Evolutionary conservation across 2,113 vertebrate genomes (phyloP).

Genomic region (Setophaga coronata): DNA sequence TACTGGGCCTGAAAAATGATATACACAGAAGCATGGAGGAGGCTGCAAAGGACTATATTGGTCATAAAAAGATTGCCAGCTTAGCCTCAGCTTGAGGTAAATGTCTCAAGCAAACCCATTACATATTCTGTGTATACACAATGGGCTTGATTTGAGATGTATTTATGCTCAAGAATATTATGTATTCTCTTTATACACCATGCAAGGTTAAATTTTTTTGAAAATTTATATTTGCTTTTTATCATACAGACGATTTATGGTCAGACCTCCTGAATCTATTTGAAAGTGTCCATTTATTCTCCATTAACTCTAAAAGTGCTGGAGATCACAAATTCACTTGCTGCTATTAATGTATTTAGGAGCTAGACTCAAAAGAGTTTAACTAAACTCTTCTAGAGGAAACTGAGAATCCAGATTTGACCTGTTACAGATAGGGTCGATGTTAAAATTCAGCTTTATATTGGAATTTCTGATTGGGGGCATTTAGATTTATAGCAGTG

Average conservation of each 20-base stretch:
- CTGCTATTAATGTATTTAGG: background rate
- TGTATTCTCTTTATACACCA: slow-evolving; percentile 78
- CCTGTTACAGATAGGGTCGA: background rate
- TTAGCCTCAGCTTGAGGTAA: slow-evolving; percentile 48
- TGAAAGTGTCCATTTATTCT: slow-evolving; percentile 48
- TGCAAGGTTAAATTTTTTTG: slow-evolving; percentile 75
- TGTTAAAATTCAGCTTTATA: background rate
- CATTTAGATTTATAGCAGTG: slow-evolving; percentile 40
- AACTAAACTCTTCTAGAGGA: background rate
- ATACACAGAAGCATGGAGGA: background rate
- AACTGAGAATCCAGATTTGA: background rate
- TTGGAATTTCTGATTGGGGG: background rate
- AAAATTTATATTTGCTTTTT: slow-evolving; percentile 77
- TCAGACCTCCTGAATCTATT: slow-evolving; percentile 63
- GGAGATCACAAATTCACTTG: background rate
- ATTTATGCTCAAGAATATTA: slow-evolving; percentile 78
- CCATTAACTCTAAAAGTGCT: slow-evolving; percentile 67
- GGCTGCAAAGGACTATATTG: background rate
- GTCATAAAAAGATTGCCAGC: slow-evolving; percentile 6
- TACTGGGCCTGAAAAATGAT: background rate
- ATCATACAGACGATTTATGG: slow-evolving; percentile 70
- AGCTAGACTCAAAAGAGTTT: background rate
- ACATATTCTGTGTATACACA: slow-evolving; percentile 68
- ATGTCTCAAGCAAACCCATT: slow-evolving; percentile 51
- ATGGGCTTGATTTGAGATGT: slow-evolving; percentile 74